phyloP scores from a whole-genome alignment of 2,888 invertebrate species.

The Tipula confusa region DNA sequence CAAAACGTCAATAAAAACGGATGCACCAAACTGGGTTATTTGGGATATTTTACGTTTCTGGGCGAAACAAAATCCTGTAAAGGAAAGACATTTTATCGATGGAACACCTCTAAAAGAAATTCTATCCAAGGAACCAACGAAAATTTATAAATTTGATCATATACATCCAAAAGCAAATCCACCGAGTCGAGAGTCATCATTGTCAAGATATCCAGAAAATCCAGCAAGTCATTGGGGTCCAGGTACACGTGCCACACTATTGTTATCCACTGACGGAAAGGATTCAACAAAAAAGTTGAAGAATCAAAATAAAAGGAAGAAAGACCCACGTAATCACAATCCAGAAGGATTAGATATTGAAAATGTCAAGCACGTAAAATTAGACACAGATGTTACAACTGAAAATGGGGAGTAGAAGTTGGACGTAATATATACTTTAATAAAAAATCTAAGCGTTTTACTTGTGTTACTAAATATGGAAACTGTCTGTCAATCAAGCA shows the following conservation, averaged over 20 bases:
- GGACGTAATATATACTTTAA: too few species aligned
- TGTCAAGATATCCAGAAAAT: conserved; percentile 80
- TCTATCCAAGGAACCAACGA: conserved; percentile 53
- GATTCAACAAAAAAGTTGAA: not conserved
- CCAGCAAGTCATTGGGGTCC: conserved; percentile 90
- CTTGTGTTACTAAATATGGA: too few species aligned
- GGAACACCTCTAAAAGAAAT: conserved; percentile 50
- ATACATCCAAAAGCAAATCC: conserved; percentile 70
- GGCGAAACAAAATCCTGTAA: conserved; percentile 65
- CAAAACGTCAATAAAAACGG: conserved; percentile 85
- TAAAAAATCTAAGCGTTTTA: too few species aligned
- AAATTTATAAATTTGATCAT: conserved; percentile 50
- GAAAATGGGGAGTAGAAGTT: not conserved
- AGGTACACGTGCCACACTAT: conserved; percentile 71
- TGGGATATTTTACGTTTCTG: conserved; percentile 91
- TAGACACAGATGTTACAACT: not conserved
- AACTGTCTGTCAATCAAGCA: too few species aligned
- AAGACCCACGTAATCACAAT: not conserved
- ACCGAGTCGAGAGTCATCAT: conserved; percentile 63
- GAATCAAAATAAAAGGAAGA: conserved; percentile 27
- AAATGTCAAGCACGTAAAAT: not conserved
- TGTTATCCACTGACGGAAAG: conserved; percentile 51
- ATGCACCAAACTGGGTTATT: conserved; percentile 77
- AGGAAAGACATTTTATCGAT: conserved; percentile 55
- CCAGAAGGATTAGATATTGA: not conserved